Percentiles rank a stretch among this genome's conserved stretches.
phyloP scores from a whole-genome alignment of 2,888 invertebrate species.

The Mechanitis messenoides region DNA sequence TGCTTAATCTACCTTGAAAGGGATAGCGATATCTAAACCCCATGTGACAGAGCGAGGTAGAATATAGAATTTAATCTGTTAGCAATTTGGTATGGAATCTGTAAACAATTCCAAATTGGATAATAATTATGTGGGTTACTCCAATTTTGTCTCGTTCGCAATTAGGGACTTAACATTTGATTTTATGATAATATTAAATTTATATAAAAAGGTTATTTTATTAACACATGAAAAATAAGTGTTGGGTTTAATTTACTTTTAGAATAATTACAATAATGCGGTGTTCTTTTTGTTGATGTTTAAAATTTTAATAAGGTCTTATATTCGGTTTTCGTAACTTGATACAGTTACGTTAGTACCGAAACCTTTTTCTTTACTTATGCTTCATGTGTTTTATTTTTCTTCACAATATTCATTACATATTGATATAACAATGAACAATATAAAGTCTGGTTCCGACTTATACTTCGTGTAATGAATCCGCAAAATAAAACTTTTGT shows the following conservation, averaged over 20 bases:
- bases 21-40: slow-evolving; percentile 5
- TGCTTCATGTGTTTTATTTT: not conserved
- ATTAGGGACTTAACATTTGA: not conserved
- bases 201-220: no score
- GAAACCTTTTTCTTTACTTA: no score
- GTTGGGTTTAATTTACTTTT: no score
- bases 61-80: slow-evolving; percentile 7
- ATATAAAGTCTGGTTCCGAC: not conserved
- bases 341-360: no score
- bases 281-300: no score
- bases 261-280: no score
- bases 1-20: slow-evolving; percentile 12
- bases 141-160: not conserved
- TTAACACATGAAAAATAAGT: no score
- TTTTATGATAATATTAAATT: no score
- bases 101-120: slow-evolving; percentile 15
- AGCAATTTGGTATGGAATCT: slow-evolving; percentile 9
- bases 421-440: slow-evolving; percentile 2
- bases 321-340: no score
- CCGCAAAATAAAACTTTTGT: slow-evolving; percentile 11
- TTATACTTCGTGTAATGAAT: slow-evolving; percentile 10
- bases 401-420: not conserved
- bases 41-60: slow-evolving; percentile 1
- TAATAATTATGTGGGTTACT: slow-evolving; percentile 9
- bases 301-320: no score